Evolutionary conservation across 1,140 invertebrate species (phyloP), one percentile per base, ranked within the genome.

Genomic region (Drosophila ercepeae): DNA sequence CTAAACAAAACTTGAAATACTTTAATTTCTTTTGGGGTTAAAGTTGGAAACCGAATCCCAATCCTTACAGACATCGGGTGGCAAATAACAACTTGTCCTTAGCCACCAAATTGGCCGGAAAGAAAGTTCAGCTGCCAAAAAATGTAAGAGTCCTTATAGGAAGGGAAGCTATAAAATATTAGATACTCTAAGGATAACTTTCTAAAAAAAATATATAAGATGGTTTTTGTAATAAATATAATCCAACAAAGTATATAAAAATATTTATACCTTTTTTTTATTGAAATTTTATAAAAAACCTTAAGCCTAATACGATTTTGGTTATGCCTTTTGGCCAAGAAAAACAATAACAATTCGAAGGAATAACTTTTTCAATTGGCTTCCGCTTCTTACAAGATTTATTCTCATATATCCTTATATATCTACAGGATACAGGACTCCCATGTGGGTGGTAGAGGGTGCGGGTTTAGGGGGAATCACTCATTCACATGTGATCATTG

Each of bases 321-420:
- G 23, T 36, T 21, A 60, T 61, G 19, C 44, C 50, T 41, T 7
- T 18, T n/a, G n/a, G n/a, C 21, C 9, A n/a, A 32, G 32, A 72
- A 75, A 55, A 83, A 74, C 67, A 71, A 70, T 50, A 71, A 67
- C 41, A 49, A 49, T 46, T 53, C 27, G 65, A 65, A 69, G 69
- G 59, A 79, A 63, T 55, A 88, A 86, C 48, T 86, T 84, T 84
- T 86, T 86, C 81, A 81, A 86, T 84, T 88, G 76, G 65, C 81
- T 49, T 67, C 61, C 61, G 60, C n/a, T 11, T 52, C 63, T 65
- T 67, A 52, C 60, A 52, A 65, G 63, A 67, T 67, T 67, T 67
- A 67, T 64, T 44, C 45, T 32, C 16, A 13, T 39, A 44, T 39
- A 13, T 36, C 3, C 13, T 0, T 36, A 36, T 13, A 13, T n/a